Conservation (phyloP, 2,113 vertebrate species). For the Chunga burmeisteri region DNA sequence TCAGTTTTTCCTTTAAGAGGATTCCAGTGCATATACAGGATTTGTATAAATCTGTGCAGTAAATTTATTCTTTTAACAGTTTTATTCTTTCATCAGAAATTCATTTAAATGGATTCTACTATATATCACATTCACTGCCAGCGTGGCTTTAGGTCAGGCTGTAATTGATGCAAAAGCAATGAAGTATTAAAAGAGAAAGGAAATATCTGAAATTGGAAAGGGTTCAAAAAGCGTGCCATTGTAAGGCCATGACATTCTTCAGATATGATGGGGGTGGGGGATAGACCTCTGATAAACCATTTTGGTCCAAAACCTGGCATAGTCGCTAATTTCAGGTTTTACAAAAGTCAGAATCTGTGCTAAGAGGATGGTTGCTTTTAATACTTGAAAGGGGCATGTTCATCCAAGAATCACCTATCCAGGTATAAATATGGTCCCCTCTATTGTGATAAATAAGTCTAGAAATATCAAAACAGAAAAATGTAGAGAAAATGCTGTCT, state of each 20-base stretch:
- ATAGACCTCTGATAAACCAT: not conserved
- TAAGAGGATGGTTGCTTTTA: not conserved
- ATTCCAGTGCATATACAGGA: conserved; percentile 73
- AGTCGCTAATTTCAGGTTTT: conserved; percentile 45
- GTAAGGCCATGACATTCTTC: conserved; percentile 46
- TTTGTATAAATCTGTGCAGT: conserved; percentile 80
- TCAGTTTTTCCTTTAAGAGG: conserved; percentile 78
- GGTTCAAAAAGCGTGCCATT: conserved; percentile 67
- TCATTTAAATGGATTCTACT: conserved; percentile 77
- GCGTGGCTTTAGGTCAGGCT: conserved; percentile 74
- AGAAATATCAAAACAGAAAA: not conserved
- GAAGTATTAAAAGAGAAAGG: conserved; percentile 77
- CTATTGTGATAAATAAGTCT: not conserved
- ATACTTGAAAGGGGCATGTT: not conserved
- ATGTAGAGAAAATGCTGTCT: not conserved
- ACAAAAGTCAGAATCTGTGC: not conserved
- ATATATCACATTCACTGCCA: conserved; percentile 76
- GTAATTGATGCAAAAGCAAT: conserved; percentile 81
- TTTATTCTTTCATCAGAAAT: conserved; percentile 84
- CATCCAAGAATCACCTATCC: not conserved
- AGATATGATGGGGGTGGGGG: not conserved
- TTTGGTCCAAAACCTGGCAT: conserved; percentile 17
- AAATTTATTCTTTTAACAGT: conserved; percentile 80
- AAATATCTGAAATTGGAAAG: conserved; percentile 75
- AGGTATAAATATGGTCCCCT: not conserved